Percentiles rank a stretch among this genome's conserved stretches.
phyloP scores from a whole-genome alignment of 1,140 invertebrate genomes.

The Periplaneta americana region DNA sequence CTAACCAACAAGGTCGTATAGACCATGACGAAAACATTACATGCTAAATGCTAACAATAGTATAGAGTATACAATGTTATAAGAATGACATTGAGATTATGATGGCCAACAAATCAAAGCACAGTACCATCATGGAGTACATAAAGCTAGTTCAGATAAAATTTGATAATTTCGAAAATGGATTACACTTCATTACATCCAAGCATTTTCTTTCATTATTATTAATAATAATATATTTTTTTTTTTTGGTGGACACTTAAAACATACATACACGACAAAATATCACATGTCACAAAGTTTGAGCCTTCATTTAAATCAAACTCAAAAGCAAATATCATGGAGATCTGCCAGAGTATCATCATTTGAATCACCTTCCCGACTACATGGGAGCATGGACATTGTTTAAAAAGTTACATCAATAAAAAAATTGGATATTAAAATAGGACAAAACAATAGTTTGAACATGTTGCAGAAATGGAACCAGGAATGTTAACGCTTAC shows the following conservation, averaged over 20 bases:
- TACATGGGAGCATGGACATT: not conserved
- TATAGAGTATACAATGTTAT: constrained; percentile 3
- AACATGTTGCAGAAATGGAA: not conserved
- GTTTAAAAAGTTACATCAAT: not conserved
- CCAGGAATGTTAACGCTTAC: not conserved
- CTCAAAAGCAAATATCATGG: not conserved
- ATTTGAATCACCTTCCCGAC: not conserved
- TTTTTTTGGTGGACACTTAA: constrained; percentile 9
- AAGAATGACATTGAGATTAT: not conserved
- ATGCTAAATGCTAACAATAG: not conserved
- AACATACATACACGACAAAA: constrained; percentile 17
- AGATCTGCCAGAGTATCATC: not conserved
- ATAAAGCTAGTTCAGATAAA: not conserved
- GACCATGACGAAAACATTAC: not conserved
- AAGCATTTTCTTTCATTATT: constrained; percentile 6
- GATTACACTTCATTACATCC: constrained; percentile 4
- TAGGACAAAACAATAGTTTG: not conserved
- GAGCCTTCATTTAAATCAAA: constrained; percentile 19
- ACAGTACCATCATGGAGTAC: not conserved
- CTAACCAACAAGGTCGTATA: not conserved
- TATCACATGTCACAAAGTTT: constrained; percentile 23
- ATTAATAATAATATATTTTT: not conserved
- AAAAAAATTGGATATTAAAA: not conserved
- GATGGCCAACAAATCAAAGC: constrained; percentile 1
- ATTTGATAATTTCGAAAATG: not conserved